Conservation (phyloP, 92 coral and sea anemone genomes). For the Phymanthus crucifer region DNA sequence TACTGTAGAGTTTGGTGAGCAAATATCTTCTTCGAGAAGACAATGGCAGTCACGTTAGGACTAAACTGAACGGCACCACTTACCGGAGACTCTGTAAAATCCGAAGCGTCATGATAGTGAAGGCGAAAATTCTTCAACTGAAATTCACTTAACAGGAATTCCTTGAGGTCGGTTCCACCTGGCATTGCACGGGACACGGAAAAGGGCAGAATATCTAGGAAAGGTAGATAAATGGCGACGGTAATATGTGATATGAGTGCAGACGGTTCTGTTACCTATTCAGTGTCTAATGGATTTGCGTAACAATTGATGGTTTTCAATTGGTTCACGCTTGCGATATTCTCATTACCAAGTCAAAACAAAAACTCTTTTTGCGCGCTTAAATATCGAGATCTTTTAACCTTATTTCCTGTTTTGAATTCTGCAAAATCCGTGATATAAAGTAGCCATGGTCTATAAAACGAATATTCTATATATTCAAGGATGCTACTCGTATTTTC, state of each 20-base stretch:
- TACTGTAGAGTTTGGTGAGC: slow-evolving; percentile 2
- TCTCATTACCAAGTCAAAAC: not conserved
- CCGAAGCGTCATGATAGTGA: slow-evolving; percentile 62
- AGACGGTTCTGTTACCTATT: not conserved
- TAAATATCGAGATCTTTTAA: not conserved
- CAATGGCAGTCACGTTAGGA: slow-evolving; percentile 15
- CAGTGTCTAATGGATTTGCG: slow-evolving; percentile 9
- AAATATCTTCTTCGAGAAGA: slow-evolving; percentile 2
- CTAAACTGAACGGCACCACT: slow-evolving; percentile 14
- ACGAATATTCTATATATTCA: too few relatives aligned
- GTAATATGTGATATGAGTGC: not conserved
- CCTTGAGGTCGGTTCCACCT: slow-evolving; percentile 23
- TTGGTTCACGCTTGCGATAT: slow-evolving; percentile 14
- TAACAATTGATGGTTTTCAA: slow-evolving; percentile 13
- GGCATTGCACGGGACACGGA: slow-evolving; percentile 30
- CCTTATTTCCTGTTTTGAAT: not conserved
- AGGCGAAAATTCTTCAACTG: slow-evolving; percentile 63
- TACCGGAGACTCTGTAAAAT: slow-evolving; percentile 84
- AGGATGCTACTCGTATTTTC: too few relatives aligned
- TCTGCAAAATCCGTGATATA: not conserved
- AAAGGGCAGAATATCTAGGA: not conserved
- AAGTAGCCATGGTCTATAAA: not conserved
- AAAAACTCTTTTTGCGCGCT: not conserved
- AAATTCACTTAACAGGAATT: slow-evolving; percentile 47
- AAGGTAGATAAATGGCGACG: not conserved